These are phyloP conservation scores for Cacajao melanocephalus DNA, from an alignment of 2,797 vertebrate species.

Conservation along the genomic window DNA sequence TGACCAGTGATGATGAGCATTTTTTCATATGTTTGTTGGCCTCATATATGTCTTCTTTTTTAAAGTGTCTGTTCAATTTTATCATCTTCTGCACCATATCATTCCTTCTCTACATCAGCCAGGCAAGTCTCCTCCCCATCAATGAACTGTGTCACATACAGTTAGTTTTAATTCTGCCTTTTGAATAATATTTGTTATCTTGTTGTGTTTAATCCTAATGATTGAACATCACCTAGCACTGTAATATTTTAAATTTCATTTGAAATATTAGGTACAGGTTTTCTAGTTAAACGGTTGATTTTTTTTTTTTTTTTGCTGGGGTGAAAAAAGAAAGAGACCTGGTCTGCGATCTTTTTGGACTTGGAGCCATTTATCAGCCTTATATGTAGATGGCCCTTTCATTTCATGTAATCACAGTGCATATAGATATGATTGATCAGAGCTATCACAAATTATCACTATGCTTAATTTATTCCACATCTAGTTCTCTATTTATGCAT, in stretches of 20 bases:
- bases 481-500: slow-evolving; percentile 45
- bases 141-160: neutral
- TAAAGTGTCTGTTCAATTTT: no score
- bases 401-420: slow-evolving; percentile 39
- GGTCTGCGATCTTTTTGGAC: neutral
- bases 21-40: no score
- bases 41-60: no score
- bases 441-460: slow-evolving; percentile 57
- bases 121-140: neutral
- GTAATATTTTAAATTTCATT: slow-evolving; percentile 38
- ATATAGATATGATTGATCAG: slow-evolving; percentile 43
- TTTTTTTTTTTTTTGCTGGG: neutral
- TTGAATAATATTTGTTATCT: slow-evolving; percentile 18
- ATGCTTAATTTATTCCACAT: slow-evolving; percentile 71
- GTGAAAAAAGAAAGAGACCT: neutral
- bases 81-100: neutral
- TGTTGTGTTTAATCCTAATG: slow-evolving; percentile 20
- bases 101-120: neutral
- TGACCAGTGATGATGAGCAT: no score
- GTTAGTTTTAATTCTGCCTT: neutral
- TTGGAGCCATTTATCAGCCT: slow-evolving; percentile 56
- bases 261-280: slow-evolving; percentile 44
- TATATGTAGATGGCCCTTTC: slow-evolving; percentile 8
- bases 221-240: neutral
- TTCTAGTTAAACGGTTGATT: slow-evolving; percentile 12